Base-by-base conservation (phyloP, 2,113 vertebrate genomes). In the Nematolebias whitei region DNA sequence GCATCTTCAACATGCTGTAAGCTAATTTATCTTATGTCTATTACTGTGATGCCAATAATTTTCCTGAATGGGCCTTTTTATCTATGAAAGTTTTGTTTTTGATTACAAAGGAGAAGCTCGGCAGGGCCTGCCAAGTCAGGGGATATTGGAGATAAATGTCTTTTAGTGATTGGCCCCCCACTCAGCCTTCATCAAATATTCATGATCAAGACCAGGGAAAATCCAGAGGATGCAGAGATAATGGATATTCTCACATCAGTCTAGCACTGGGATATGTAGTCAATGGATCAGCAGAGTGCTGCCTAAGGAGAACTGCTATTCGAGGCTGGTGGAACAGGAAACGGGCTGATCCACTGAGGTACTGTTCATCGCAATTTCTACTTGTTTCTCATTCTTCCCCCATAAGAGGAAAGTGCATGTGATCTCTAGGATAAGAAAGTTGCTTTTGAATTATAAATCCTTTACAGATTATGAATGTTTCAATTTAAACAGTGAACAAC, bases 171-270 rank as follows among this genome's bases (percentile, higher is more conserved):
- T 78, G 78, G 82, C 81, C 82, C 62, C 74, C 88, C 82, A 78
- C 82, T 64, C 82, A 66, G 86, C 50, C 50, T 47, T 82, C 78
- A 93, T 95, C 92, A 94, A 95, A 93, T 93, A 95, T 93, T 95
- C 90, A 95, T 90, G 65, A 82, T 72, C 73, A 93, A 93, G 85
- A 78, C 84, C 48, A 80, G 73, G 85, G 78, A 89, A 71, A 90
- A 86, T 87, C 88, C 76, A 32, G 74, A 85, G 38, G 77, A 80
- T 72, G 84, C 85, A 74, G 76, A 70, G 88, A 76, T 89, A 76
- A 55, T 81, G 57, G 75, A 86, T 80, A 80, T 68, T 77, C 68
- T 78, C 49, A 43, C 58, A 68, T 77, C 77, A 26, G 69, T 80
- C 69, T 19, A 48, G 63, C 52, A 5, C 52, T 15, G 65, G 29